Conservation (phyloP, 2,888 invertebrate genomes). For the Helleia helle region DNA sequence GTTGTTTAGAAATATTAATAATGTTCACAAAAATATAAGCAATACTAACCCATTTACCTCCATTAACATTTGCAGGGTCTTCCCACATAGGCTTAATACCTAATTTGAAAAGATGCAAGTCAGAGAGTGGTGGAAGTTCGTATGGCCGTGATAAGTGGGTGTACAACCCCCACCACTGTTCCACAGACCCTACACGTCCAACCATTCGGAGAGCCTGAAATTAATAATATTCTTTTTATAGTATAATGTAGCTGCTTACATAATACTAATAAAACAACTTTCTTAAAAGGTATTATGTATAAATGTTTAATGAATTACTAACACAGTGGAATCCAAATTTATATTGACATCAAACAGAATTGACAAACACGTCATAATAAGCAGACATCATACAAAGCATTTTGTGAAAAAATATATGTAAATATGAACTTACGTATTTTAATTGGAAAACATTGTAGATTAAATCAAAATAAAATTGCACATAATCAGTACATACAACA, state of each 20-base stretch:
- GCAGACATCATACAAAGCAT: neutral
- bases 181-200: slow-evolving; percentile 91
- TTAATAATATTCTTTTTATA: neutral
- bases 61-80: slow-evolving; percentile 95
- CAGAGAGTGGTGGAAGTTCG: slow-evolving; percentile 91
- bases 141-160: slow-evolving; percentile 92
- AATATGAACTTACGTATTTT: too few relatives aligned
- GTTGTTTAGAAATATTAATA: neutral
- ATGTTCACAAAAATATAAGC: neutral
- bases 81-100: slow-evolving; percentile 99
- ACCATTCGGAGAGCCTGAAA: slow-evolving; percentile 89
- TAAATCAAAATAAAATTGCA: too few relatives aligned
- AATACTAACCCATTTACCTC: slow-evolving; percentile 93
- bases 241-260: too few relatives aligned
- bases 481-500: too few relatives aligned
- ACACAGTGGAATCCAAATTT: neutral
- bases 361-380: neutral
- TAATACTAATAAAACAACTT: too few relatives aligned
- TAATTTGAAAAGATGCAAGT: slow-evolving; percentile 97
- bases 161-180: slow-evolving; percentile 98
- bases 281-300: too few relatives aligned
- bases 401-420: too few relatives aligned
- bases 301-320: too few relatives aligned
- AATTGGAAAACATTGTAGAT: too few relatives aligned
- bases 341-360: neutral